Evolutionary conservation across 2,797 vertebrate species (phyloP).

Genomic region (Pantherophis vulpinus): DNA sequence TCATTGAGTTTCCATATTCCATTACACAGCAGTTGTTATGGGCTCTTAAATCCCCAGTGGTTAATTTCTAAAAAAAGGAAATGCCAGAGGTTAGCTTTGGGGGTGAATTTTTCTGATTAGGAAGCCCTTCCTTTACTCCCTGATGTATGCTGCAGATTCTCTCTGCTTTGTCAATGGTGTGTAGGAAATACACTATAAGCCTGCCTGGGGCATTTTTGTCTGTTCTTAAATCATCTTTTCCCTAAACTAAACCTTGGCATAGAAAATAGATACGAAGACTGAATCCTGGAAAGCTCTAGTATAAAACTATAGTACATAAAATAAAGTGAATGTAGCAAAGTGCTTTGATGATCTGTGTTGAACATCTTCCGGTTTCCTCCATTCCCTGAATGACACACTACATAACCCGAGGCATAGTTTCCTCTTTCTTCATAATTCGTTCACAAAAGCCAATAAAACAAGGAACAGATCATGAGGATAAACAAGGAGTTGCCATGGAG

Average conservation of each 20-base stretch:
- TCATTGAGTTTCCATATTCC: not conserved
- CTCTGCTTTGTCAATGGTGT: not conserved
- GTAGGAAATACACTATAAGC: not conserved
- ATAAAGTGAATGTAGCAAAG: not conserved
- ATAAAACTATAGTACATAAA: not conserved
- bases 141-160: not conserved
- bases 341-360: not conserved
- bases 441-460: constrained; percentile 10
- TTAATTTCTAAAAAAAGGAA: not conserved
- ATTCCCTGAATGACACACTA: not conserved
- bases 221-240: not conserved
- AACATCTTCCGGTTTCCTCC: not conserved
- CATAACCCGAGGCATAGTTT: not conserved
- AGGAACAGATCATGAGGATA: constrained; percentile 38
- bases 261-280: not conserved
- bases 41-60: not conserved
- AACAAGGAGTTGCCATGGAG: constrained; percentile 56
- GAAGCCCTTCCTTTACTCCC: not conserved
- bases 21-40: not conserved
- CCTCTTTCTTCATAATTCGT: constrained; percentile 7
- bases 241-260: not conserved
- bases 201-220: not conserved
- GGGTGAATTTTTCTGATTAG: not conserved
- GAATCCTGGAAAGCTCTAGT: not conserved
- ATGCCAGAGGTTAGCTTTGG: not conserved